Evolutionary conservation across 2,797 vertebrate genomes (phyloP), one percentile per base, ranked within the genome.

Genomic region (Chromis chromis): DNA sequence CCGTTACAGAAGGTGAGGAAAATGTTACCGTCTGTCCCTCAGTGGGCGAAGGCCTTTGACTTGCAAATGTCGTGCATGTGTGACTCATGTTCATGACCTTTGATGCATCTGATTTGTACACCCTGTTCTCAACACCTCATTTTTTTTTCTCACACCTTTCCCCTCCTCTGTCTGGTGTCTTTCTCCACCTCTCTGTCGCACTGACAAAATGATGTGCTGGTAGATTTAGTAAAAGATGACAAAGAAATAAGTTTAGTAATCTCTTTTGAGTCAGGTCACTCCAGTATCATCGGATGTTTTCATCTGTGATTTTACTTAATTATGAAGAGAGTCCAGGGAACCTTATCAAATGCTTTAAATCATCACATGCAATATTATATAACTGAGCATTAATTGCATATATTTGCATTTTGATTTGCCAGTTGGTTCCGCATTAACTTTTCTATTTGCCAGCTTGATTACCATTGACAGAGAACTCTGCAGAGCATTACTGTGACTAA

Each of bases 1-100:
- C 93, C 22, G 89, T 91, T 83, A 68, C 72, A 39, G 97, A 97
- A 95, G 96, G 96, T 97, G 94, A 96, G 94, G 49, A 66, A 69
- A 54, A 59, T n/a, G 11, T 40, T 1, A 31, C 54, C 28, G 54
- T 63, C 54, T 68, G 72, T 60, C 54, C 24, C 1, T 54, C 31
- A 44, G 65, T 22, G 60, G 21, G 60, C 42, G 40, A 53, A 36
- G 65, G 70, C 19, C 40, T 28, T 69, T 68, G 64, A 31, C 65
- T 52, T 70, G 73, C 65, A 78, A 85, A 88, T 78, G 78, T 50
- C 76, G 76, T 48, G 55, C 36, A 36, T 59, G 80, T 83, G 42
- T 87, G 83, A 87, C 31, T 89, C 84, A 84, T 14, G 48, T 21
- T 19, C 36, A 8, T 76, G 81, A 85, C 81, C 85, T 82, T 79